Base-by-base conservation (phyloP, 1,140 invertebrate genomes). In the Oreohelix idahoensis region DNA sequence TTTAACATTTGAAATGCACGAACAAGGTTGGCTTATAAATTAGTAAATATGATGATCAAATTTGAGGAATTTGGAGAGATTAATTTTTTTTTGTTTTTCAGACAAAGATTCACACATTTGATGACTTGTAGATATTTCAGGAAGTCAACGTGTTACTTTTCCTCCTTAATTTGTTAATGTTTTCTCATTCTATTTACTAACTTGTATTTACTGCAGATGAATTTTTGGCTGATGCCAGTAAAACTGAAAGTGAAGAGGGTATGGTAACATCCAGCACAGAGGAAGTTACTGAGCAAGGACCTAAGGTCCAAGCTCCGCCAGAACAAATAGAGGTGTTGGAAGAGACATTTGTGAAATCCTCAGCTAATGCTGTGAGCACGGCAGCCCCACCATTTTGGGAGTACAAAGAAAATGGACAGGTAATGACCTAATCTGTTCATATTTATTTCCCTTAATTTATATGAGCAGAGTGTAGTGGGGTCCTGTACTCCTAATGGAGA, bases 151-250 rank as follows among this genome's bases (percentile, higher is more conserved):
- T 23, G 20, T 58, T 20, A 20, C 20, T 58, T 15, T n/a, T 58
- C 23, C 26, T n/a, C n/a, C n/a, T n/a, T n/a, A n/a, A n/a, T n/a
- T n/a, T n/a, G n/a, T n/a, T n/a, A 58, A 11, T 58, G 15, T n/a
- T 23, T 58, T 58, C 53, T 58, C 53, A 58, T 58, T 58, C 2
- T 23, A 2, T 71, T 36, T 71, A n/a, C 75, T 29, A 26, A 45
- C 69, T 78, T 51, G 38, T 29, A 23, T 42, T 26, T 39, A 32
- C 77, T 89, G 26, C 86, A 90, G 89, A 90, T 78, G 82, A 88
- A 66, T 84, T 87, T 29, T 85, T 88, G 29, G 89, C 89, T 84
- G 87, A 87, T 23, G 84, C 85, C 0, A 53, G 26, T 63, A 73
- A 74, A 32, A 38, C 73, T 32, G 35, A 11, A 11, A 53, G 49